These are phyloP conservation scores for Chydorus sphaericus DNA, from an alignment of 2,888 invertebrate genomes.

Conservation along the genomic window DNA sequence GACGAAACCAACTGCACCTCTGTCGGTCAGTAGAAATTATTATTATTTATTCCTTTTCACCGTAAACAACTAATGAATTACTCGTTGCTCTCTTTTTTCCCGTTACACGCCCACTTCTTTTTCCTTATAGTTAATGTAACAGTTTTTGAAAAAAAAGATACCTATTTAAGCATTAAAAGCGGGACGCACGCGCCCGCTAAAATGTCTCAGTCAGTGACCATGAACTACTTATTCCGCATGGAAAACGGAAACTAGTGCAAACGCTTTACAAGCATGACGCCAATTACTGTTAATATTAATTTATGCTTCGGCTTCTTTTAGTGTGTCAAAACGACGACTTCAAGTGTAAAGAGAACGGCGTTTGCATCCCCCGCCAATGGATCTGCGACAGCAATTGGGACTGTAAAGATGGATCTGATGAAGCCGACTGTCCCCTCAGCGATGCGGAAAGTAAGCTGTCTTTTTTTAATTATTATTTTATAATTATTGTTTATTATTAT, in stretches of 20 bases:
- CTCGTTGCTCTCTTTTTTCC: not conserved
- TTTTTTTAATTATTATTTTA: not conserved
- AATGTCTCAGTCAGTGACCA: too few relatives aligned
- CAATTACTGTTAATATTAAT: too few relatives aligned
- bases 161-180: too few relatives aligned
- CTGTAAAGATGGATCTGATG: constrained; percentile 22
- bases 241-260: too few relatives aligned
- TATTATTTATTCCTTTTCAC: too few relatives aligned
- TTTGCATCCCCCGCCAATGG: constrained; percentile 21
- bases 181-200: too few relatives aligned
- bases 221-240: too few relatives aligned
- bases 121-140: not conserved
- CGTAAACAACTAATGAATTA: not conserved
- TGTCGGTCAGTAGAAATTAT: not conserved
- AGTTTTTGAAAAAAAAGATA: not conserved
- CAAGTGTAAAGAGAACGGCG: constrained; percentile 19
- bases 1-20: constrained; percentile 21
- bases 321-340: constrained; percentile 20
- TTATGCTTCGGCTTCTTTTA: too few relatives aligned
- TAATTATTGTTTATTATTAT: not conserved
- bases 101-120: not conserved
- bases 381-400: constrained; percentile 22
- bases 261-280: too few relatives aligned
- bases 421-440: constrained; percentile 13
- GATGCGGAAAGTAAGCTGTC: not conserved